Percentiles rank a stretch among this genome's conserved stretches.
Conservation (phyloP, 2,888 invertebrate species). For the Oxyteleia sp. region DNA sequence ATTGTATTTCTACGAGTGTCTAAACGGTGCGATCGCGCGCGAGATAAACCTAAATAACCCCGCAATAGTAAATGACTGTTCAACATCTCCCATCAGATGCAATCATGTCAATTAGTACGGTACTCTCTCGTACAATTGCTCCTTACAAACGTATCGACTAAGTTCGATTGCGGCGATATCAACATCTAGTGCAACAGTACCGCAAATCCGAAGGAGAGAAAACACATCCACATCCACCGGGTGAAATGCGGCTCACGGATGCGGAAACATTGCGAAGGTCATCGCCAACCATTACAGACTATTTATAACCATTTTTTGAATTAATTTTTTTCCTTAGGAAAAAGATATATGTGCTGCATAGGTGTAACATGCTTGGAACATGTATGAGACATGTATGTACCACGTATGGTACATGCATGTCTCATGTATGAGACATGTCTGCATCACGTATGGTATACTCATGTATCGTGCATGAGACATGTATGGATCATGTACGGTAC, state of each 20-base stretch:
- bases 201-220: conserved; percentile 61
- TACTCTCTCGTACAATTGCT: conserved; percentile 69
- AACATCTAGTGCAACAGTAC: conserved; percentile 66
- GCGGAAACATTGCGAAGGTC: conserved; percentile 65
- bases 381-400: too few relatives aligned
- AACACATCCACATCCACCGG: conserved; percentile 38
- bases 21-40: conserved; percentile 52
- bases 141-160: conserved; percentile 64
- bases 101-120: conserved; percentile 73
- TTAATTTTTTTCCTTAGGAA: conserved; percentile 13
- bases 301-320: conserved; percentile 53
- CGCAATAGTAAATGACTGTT: conserved; percentile 71
- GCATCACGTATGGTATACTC: too few relatives aligned
- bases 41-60: conserved; percentile 71
- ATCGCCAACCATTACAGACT: conserved; percentile 42
- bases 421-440: too few relatives aligned
- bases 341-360: too few relatives aligned
- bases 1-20: conserved; percentile 45
- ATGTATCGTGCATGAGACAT: too few relatives aligned
- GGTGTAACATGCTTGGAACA: too few relatives aligned
- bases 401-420: too few relatives aligned
- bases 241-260: conserved; percentile 64
- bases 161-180: conserved; percentile 58
- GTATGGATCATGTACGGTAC: too few relatives aligned
- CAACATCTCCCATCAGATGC: conserved; percentile 70